These are phyloP conservation scores for Bothrops alternatus DNA, from an alignment of 2,797 vertebrate genomes.

Conservation along the genomic window DNA sequence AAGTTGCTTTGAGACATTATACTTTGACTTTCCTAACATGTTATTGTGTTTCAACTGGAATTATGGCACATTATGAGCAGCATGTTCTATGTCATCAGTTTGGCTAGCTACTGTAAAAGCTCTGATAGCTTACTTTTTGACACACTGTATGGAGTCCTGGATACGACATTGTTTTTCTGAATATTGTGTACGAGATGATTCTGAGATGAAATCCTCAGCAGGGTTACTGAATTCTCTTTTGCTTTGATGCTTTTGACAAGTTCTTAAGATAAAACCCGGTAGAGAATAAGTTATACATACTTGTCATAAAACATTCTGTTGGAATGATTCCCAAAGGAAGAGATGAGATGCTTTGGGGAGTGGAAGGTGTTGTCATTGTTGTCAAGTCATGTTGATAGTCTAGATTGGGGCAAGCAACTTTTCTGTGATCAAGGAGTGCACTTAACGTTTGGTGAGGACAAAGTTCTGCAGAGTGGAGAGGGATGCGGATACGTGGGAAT, in stretches of 20 bases:
- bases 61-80: neutral
- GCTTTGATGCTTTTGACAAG: neutral
- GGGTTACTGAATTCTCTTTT: neutral
- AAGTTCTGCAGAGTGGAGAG: neutral
- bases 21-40: conserved; percentile 14
- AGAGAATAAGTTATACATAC: neutral
- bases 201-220: neutral
- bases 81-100: neutral
- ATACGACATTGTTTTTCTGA: neutral
- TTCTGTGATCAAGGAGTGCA: neutral
- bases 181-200: neutral
- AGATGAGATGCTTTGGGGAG: neutral
- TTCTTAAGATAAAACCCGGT: neutral
- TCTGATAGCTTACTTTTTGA: neutral
- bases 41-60: conserved; percentile 35
- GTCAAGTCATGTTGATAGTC: neutral
- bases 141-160: neutral
- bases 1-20: conserved; percentile 13
- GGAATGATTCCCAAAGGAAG: neutral
- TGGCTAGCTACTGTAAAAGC: neutral
- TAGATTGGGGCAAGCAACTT: neutral
- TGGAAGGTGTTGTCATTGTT: neutral
- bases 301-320: neutral
- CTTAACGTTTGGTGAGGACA: neutral
- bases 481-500: neutral